Evolutionary conservation across 1,140 invertebrate species (phyloP).

Genomic region (Drosophila pandora): DNA sequence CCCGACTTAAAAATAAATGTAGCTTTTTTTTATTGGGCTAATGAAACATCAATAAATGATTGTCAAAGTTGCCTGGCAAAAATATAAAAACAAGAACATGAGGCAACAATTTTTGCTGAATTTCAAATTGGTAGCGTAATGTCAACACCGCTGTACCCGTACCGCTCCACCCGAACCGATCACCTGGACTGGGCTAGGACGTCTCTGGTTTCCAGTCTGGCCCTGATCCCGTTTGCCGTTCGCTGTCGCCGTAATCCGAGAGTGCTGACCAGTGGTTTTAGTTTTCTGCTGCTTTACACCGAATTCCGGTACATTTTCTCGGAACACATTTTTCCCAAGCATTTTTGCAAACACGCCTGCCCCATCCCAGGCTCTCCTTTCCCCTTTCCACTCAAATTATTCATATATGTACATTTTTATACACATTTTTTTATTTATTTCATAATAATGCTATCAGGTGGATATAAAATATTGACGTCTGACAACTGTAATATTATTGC

Average conservation of each 20-base stretch:
- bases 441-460: slow-evolving; percentile 40
- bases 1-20: not conserved
- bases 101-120: slow-evolving; percentile 34
- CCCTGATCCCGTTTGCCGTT: slow-evolving; percentile 49
- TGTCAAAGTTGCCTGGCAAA: not conserved
- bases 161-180: slow-evolving; percentile 5
- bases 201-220: slow-evolving; percentile 66
- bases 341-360: slow-evolving; percentile 52
- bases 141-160: slow-evolving; percentile 44
- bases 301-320: slow-evolving; percentile 82
- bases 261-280: slow-evolving; percentile 40
- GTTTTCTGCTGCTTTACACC: slow-evolving; percentile 67
- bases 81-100: slow-evolving; percentile 27
- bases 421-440: slow-evolving; percentile 4
- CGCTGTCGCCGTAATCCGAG: slow-evolving; percentile 59
- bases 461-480: slow-evolving; percentile 38
- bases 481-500: slow-evolving; percentile 37
- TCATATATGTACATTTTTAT: slow-evolving; percentile 17
- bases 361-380: not conserved
- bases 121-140: slow-evolving; percentile 36
- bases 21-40: not conserved
- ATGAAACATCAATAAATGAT: not conserved
- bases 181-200: slow-evolving; percentile 36
- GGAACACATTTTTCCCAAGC: slow-evolving; percentile 81
- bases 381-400: slow-evolving; percentile 33